Conservation (phyloP, 2,888 invertebrate genomes). For the Yponomeuta plumbellus region DNA sequence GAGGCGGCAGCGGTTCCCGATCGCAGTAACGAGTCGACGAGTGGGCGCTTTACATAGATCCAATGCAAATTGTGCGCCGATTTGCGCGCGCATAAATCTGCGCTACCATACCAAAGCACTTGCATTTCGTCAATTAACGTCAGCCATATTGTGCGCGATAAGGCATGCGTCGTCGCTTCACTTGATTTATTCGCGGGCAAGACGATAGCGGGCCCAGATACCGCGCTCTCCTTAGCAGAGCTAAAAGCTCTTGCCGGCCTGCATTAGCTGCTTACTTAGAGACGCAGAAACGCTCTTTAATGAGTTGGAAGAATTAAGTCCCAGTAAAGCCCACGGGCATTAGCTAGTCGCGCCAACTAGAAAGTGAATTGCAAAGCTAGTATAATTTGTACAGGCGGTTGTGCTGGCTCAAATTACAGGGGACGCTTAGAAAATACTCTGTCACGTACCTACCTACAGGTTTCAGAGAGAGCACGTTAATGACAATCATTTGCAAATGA, state of each 20-base stretch:
- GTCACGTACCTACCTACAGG: constrained; percentile 31
- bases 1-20: constrained; percentile 34
- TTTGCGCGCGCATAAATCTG: constrained; percentile 56
- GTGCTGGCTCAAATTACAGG: constrained; percentile 45
- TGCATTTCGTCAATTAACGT: constrained; percentile 61
- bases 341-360: constrained; percentile 42
- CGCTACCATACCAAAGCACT: constrained; percentile 31
- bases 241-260: constrained; percentile 23
- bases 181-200: constrained; percentile 36
- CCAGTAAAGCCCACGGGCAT: constrained; percentile 31
- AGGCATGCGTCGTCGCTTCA: constrained; percentile 31
- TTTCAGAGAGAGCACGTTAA: constrained; percentile 27
- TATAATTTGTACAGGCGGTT: constrained; percentile 44
- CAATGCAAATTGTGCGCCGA: constrained; percentile 63
- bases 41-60: constrained; percentile 61
- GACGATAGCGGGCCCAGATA: constrained; percentile 25
- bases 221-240: constrained; percentile 12
- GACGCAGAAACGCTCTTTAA: constrained; percentile 13
- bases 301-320: constrained; percentile 31
- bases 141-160: constrained; percentile 47
- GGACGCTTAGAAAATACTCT: constrained; percentile 38
- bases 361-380: constrained; percentile 50
- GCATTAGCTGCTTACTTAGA: constrained; percentile 17
- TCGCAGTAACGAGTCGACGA: constrained; percentile 53
- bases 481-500: constrained; percentile 20